phyloP scores from a whole-genome alignment of 2,113 vertebrate genomes.

The Lophius piscatorius region DNA sequence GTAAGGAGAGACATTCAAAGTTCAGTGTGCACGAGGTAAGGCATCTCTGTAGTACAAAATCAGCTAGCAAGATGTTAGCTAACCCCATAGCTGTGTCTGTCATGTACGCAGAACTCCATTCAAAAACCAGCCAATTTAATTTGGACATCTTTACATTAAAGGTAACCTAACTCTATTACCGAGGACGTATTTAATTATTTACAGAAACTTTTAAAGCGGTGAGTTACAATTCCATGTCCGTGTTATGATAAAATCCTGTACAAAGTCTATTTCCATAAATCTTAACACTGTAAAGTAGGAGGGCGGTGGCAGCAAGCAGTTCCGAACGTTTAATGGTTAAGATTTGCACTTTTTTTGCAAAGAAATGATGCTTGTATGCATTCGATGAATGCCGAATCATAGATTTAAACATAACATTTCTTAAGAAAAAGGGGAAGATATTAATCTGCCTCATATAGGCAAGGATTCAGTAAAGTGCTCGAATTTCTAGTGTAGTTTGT shows the following conservation, averaged over 20 bases:
- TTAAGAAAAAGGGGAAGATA: too few relatives aligned
- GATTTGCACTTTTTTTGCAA: not conserved
- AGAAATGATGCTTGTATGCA: too few relatives aligned
- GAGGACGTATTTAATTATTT: rapidly evolving
- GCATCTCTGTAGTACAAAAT: not conserved
- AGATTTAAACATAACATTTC: too few relatives aligned
- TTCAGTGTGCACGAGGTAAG: conserved; percentile 75
- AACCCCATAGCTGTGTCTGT: conserved; percentile 7
- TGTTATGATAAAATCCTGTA: too few relatives aligned
- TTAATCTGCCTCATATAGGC: not conserved
- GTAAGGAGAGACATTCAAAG: conserved; percentile 45
- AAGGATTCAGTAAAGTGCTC: rapidly evolving
- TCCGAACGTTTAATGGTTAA: not conserved
- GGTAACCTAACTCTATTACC: rapidly evolving
- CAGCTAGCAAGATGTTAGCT: conserved; percentile 44
- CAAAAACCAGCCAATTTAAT: conserved; percentile 5
- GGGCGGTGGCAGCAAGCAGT: conserved; percentile 19
- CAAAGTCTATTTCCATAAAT: too few relatives aligned
- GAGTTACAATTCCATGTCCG: not conserved
- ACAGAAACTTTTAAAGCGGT: not conserved
- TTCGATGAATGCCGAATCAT: too few relatives aligned
- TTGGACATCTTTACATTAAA: not conserved
- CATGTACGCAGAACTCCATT: conserved; percentile 29
- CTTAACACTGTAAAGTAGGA: not conserved
- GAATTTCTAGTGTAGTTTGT: not conserved